phyloP scores from a whole-genome alignment of 2,113 vertebrate species.

The Jacana jacana region DNA sequence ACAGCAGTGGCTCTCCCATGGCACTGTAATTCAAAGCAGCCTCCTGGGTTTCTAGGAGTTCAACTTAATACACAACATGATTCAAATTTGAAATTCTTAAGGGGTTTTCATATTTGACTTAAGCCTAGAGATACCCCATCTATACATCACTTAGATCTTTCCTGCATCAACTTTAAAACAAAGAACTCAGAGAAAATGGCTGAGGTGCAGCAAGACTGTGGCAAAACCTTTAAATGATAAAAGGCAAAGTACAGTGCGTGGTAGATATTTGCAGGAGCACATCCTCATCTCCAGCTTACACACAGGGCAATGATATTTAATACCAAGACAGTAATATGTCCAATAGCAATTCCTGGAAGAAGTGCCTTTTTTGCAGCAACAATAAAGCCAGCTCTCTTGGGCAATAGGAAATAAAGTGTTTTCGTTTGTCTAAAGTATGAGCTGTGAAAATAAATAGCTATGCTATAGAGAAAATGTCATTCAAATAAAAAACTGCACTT shows the following conservation, averaged over 20 bases:
- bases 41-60: not conserved
- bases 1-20: not conserved
- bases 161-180: not conserved
- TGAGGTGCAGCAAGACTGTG: not conserved
- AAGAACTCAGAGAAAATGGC: not conserved
- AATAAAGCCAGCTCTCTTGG: not conserved
- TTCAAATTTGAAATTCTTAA: not conserved
- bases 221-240: not conserved
- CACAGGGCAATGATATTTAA: not conserved
- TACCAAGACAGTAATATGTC: not conserved
- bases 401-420: slow-evolving; percentile 9
- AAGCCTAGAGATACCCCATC: not conserved
- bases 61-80: not conserved
- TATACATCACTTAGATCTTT: not conserved
- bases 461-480: not conserved
- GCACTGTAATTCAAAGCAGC: not conserved
- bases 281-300: not conserved
- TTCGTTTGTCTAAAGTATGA: slow-evolving; percentile 24
- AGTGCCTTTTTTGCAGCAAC: not conserved
- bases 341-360: not conserved
- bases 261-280: not conserved
- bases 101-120: not conserved
- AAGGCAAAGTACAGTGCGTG: not conserved
- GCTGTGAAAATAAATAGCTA: not conserved
- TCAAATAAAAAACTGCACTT: not conserved